phyloP scores from a whole-genome alignment of 2,797 vertebrate species.

The Eospalax fontanierii region DNA sequence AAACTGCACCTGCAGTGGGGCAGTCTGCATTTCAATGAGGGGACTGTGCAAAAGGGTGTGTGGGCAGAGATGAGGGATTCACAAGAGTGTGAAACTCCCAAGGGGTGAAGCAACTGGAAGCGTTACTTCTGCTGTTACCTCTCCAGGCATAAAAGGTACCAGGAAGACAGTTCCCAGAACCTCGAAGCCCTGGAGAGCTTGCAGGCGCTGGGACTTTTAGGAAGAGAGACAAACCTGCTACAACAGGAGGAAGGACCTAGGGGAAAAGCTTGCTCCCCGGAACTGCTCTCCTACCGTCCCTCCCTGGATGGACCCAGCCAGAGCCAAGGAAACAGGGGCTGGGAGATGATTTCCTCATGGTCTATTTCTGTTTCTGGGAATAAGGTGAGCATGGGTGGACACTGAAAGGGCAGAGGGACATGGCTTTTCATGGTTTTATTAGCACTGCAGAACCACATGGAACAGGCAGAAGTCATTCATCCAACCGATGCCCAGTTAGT shows the following conservation, averaged over 20 bases:
- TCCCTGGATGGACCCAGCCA: neutral
- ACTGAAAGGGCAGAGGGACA: neutral
- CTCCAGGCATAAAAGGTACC: neutral
- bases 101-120: neutral
- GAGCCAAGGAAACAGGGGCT: neutral
- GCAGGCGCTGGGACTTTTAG: neutral
- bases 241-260: neutral
- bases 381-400: too few relatives aligned
- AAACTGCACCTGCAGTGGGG: fast-evolving
- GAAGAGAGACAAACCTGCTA: neutral
- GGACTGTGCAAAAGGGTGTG: neutral
- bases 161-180: neutral
- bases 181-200: neutral
- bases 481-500: neutral
- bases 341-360: neutral
- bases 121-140: neutral
- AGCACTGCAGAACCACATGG: too few relatives aligned
- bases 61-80: too few relatives aligned
- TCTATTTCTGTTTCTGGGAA: neutral
- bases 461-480: neutral
- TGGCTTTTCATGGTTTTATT: neutral
- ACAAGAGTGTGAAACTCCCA: neutral
- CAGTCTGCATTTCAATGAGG: neutral
- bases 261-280: neutral
- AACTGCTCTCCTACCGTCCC: neutral